Conservation (phyloP, 2,888 invertebrate genomes). For the Hyles lineata region DNA sequence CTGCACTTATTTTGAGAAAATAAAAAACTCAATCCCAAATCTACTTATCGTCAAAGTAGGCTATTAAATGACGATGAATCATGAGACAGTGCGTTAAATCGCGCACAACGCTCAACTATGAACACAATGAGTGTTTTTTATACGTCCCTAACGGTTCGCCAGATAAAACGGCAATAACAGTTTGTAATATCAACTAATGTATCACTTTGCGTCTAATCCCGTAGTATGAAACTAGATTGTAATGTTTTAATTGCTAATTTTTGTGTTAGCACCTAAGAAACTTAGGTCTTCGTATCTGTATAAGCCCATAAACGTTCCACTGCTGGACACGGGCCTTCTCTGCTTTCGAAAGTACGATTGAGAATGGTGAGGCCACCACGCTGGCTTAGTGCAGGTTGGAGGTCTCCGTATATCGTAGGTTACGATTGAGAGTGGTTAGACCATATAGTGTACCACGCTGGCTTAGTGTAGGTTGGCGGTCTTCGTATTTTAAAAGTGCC, state of each 20-base stretch:
- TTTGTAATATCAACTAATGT: slow-evolving; percentile 6
- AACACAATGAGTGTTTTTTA: slow-evolving; percentile 20
- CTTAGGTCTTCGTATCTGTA: no score
- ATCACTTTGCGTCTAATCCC: slow-evolving; percentile 13
- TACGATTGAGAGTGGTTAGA: no score
- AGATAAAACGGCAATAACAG: slow-evolving; percentile 23
- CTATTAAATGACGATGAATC: slow-evolving; percentile 2
- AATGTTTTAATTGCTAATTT: not conserved
- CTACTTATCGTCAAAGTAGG: not conserved
- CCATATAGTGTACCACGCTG: no score
- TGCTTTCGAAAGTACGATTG: no score
- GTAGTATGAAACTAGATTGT: not conserved
- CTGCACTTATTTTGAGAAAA: not conserved
- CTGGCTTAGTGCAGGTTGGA: no score
- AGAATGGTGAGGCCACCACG: no score
- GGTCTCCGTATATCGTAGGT: no score
- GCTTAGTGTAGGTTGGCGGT: no score
- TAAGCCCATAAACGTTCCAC: no score
- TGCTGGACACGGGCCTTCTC: no score
- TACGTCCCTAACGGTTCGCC: slow-evolving; percentile 7
- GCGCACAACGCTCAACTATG: not conserved
- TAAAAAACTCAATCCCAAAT: not conserved
- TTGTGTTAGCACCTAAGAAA: not conserved
- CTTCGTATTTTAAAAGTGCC: no score
- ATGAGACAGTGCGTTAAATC: not conserved